Conservation (phyloP, 2,888 invertebrate species). For the Rhagophthalmus giganteus region DNA sequence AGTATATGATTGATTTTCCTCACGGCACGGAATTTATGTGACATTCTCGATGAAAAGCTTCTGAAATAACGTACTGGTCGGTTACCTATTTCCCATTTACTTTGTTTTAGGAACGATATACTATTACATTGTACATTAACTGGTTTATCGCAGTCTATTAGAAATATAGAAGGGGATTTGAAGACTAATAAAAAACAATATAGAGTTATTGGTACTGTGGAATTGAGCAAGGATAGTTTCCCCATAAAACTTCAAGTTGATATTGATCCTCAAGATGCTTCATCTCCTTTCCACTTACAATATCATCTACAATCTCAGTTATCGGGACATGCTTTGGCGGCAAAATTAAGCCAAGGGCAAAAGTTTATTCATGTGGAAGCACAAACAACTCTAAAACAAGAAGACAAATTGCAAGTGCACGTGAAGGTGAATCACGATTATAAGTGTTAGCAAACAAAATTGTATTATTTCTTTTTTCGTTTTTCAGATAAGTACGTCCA, state of each 20-base stretch:
- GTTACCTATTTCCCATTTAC: too few relatives aligned
- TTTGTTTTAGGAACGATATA: slow-evolving; percentile 44
- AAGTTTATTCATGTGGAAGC: slow-evolving; percentile 54
- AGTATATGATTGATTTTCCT: too few relatives aligned
- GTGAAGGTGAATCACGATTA: slow-evolving; percentile 43
- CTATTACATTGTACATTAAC: slow-evolving; percentile 48
- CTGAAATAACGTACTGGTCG: too few relatives aligned
- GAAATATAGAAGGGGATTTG: slow-evolving; percentile 53
- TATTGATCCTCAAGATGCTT: slow-evolving; percentile 54
- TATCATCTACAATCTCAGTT: slow-evolving; percentile 49
- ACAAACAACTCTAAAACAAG: slow-evolving; percentile 49
- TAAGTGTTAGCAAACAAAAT: too few relatives aligned
- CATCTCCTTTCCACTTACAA: slow-evolving; percentile 46
- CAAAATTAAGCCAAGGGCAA: slow-evolving; percentile 50
- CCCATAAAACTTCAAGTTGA: slow-evolving; percentile 54
- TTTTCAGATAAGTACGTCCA: slow-evolving; percentile 50
- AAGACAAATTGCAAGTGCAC: slow-evolving; percentile 56
- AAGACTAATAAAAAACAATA: slow-evolving; percentile 54
- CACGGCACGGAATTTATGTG: too few relatives aligned
- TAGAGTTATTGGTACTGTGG: slow-evolving; percentile 53
- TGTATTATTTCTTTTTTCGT: too few relatives aligned
- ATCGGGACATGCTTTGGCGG: slow-evolving; percentile 44
- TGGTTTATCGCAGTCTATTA: too few relatives aligned
- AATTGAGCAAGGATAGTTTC: slow-evolving; percentile 48
- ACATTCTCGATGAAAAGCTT: too few relatives aligned